Percentiles rank a stretch among this genome's conserved stretches.
Conservation (phyloP, 2,888 invertebrate genomes). For the Parasteatoda lunata region DNA sequence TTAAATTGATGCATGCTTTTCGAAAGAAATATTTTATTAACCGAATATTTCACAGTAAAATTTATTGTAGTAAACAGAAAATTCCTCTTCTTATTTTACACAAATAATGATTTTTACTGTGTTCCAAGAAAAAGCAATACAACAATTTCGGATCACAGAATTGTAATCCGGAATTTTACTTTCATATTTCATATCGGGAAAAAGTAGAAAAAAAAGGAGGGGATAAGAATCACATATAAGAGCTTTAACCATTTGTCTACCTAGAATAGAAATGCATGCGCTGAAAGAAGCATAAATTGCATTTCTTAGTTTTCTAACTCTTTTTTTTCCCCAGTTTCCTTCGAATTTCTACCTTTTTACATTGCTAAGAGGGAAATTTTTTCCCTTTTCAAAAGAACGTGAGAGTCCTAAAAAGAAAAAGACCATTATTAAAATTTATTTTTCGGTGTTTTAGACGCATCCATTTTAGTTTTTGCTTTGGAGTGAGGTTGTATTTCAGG, state of each 20-base stretch:
- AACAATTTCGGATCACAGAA: conserved; percentile 5
- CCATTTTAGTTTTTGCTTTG: too few species aligned
- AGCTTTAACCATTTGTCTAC: conserved; percentile 51
- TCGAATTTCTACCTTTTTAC: not conserved
- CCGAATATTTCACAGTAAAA: too few species aligned
- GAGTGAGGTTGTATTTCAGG: not conserved
- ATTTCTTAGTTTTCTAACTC: conserved; percentile 10
- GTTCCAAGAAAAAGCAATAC: not conserved
- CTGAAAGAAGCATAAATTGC: conserved; percentile 21
- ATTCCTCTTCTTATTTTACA: not conserved
- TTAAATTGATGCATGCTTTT: too few species aligned
- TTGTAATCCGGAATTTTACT: conserved; percentile 25
- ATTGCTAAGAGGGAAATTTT: conserved; percentile 11
- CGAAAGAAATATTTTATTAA: too few species aligned
- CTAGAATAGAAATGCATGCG: not conserved
- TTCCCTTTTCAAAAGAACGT: not conserved
- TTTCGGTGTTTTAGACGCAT: conserved; percentile 29
- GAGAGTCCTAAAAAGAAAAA: conserved; percentile 1
- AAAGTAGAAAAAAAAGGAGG: conserved; percentile 21
- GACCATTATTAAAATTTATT: conserved; percentile 60
- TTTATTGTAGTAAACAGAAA: not conserved
- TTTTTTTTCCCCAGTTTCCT: not conserved
- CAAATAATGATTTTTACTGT: not conserved
- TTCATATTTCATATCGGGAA: conserved; percentile 45
- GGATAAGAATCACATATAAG: not conserved